These are phyloP conservation scores for Aegithalos caudatus DNA, from an alignment of 2,113 vertebrate species.

Conservation along the genomic window DNA sequence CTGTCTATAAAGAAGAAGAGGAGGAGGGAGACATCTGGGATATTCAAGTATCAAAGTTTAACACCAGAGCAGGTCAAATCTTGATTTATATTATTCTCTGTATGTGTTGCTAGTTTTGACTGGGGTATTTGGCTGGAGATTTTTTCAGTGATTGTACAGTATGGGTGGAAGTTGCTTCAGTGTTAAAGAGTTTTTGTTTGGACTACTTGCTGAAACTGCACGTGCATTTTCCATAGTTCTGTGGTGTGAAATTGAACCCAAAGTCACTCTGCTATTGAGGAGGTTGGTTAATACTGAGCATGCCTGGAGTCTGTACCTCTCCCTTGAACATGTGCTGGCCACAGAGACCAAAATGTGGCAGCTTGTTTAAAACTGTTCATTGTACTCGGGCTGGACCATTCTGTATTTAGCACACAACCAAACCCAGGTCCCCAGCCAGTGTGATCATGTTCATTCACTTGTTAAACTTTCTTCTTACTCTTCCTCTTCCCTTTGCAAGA, in stretches of 20 bases:
- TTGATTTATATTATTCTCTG: slow-evolving; percentile 67
- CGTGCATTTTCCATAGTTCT: not conserved
- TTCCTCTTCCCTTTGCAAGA: slow-evolving; percentile 3
- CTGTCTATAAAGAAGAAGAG: slow-evolving; percentile 81
- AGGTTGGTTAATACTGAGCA: not conserved
- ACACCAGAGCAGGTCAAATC: slow-evolving; percentile 85
- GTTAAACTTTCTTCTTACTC: not conserved
- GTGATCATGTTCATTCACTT: not conserved
- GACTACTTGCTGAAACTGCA: not conserved
- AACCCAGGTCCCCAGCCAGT: not conserved
- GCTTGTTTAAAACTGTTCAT: not conserved
- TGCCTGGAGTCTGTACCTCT: not conserved
- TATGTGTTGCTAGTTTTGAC: slow-evolving; percentile 8
- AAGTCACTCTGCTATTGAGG: not conserved
- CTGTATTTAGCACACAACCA: not conserved
- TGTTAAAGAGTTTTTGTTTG: not conserved
- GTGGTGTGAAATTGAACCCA: not conserved
- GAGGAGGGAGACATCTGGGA: slow-evolving; percentile 80
- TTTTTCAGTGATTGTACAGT: not conserved
- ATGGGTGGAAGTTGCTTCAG: not conserved
- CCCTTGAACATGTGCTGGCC: not conserved
- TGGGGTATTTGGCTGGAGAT: not conserved
- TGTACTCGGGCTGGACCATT: not conserved
- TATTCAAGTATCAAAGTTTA: slow-evolving; percentile 79
- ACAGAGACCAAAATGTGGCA: not conserved